phyloP scores from a whole-genome alignment of 2,888 invertebrate species.

The Amaurobius ferox region DNA sequence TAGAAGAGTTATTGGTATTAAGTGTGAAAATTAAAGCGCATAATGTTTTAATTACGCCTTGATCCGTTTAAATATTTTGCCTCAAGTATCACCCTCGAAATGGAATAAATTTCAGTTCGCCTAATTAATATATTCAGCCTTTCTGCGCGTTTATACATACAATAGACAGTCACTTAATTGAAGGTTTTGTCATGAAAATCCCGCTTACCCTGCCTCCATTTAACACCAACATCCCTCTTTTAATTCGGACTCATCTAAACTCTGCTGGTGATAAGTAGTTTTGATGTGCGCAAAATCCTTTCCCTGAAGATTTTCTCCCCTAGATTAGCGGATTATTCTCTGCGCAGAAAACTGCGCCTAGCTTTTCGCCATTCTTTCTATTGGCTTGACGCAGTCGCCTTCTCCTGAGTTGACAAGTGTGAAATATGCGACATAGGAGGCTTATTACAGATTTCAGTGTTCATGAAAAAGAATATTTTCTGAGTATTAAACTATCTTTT shows the following conservation, averaged over 20 bases:
- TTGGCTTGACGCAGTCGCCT: background rate
- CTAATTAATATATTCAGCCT: too few relatives aligned
- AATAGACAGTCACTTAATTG: background rate
- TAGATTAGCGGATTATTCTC: slow-evolving; percentile 9
- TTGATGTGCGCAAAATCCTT: slow-evolving; percentile 3
- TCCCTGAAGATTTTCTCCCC: background rate
- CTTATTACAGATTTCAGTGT: slow-evolving; percentile 6
- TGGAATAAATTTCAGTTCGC: too few relatives aligned
- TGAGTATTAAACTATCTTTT: background rate
- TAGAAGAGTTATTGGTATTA: too few relatives aligned
- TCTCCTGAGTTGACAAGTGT: background rate
- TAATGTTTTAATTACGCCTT: too few relatives aligned
- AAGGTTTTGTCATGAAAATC: background rate
- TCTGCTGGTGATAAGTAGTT: slow-evolving; percentile 9
- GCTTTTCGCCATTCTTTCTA: slow-evolving; percentile 1
- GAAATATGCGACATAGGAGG: background rate
- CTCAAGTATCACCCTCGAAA: too few relatives aligned
- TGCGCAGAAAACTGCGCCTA: background rate
- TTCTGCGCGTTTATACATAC: background rate
- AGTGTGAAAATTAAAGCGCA: too few relatives aligned
- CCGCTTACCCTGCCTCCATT: background rate
- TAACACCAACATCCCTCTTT: background rate
- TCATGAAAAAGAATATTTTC: background rate
- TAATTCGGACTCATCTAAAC: slow-evolving; percentile 11
- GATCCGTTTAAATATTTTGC: too few relatives aligned